Evolutionary conservation across 1,140 invertebrate genomes (phyloP), one percentile per base, ranked within the genome.

Genomic region (Drosophila baimaii): DNA sequence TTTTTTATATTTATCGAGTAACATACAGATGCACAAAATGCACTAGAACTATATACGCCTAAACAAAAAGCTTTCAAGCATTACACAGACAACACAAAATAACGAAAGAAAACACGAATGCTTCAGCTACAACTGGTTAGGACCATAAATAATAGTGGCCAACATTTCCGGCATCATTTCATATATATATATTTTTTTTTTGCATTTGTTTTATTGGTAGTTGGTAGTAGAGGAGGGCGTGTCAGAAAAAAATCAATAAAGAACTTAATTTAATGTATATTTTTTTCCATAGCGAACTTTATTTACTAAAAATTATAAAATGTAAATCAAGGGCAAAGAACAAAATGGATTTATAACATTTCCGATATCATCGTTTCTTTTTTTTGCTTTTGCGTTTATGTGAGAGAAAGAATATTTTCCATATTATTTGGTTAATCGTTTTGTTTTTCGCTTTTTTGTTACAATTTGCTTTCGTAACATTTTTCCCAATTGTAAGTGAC

Each of bases 401-500:
- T 33, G 51, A 65, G 59, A 69, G 46, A 68, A 68, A 71, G 41
- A 72, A 73, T 63, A 49, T 75, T 57, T 75, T 65, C 46, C 52
- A 76, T 52, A 64, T 47, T 33, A 78, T 52, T 56, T 57, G 61
- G 61, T 21, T 56, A 56, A 46, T 56, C 13, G 17, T 25, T 76
- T 77, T n/a, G n/a, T n/a, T 23, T 52, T 77, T 76, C 44, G 54
- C 59, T 79, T 44, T 46, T 76, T 51, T 74, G 72, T 43, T 62
- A 70, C 65, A 74, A 77, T 77, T 80, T 71, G 52, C 41, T 29
- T 59, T 81, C 74, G 65, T 75, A 91, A 91, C 90, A 91, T 91
- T 91, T 91, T 91, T 91, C 90, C 90, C 90, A 91, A 91, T 90
- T 91, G 77, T 89, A 76, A 85, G 86, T 90, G 90, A 91, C 88